These are phyloP conservation scores for Hypanus sabinus DNA, from an alignment of 2,113 vertebrate genomes.

Conservation along the genomic window DNA sequence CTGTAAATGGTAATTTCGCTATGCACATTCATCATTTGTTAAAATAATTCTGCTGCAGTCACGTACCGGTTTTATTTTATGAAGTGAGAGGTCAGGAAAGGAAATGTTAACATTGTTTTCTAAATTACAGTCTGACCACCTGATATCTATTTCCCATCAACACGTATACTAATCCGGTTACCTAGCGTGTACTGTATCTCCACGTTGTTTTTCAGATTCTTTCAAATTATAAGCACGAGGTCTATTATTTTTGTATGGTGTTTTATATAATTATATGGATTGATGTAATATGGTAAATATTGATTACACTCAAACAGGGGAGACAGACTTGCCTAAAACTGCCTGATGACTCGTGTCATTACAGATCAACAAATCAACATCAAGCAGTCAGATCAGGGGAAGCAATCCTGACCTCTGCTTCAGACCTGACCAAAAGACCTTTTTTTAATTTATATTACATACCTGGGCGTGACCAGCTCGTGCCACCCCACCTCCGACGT, in stretches of 20 bases:
- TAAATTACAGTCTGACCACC: neutral
- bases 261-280: neutral
- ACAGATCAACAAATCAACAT: slow-evolving; percentile 12
- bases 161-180: neutral
- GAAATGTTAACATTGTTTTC: neutral
- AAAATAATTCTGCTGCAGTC: slow-evolving; percentile 18
- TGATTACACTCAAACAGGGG: neutral
- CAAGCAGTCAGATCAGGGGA: neutral
- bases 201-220: neutral
- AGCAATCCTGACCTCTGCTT: neutral
- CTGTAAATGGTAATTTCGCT: slow-evolving; percentile 27
- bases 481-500: neutral
- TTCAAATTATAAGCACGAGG: neutral
- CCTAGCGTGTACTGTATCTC: neutral
- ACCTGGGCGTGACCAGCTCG: neutral
- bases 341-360: neutral
- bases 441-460: neutral
- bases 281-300: neutral
- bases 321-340: neutral
- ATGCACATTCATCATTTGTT: slow-evolving; percentile 34
- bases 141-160: neutral
- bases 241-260: neutral
- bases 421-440: neutral
- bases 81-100: neutral
- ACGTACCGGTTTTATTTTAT: neutral